A percentile compares a stretch with the other conserved stretches of the same genome.
Conservation (phyloP, 2,113 vertebrate genomes). For the Paradisaea rubra region DNA sequence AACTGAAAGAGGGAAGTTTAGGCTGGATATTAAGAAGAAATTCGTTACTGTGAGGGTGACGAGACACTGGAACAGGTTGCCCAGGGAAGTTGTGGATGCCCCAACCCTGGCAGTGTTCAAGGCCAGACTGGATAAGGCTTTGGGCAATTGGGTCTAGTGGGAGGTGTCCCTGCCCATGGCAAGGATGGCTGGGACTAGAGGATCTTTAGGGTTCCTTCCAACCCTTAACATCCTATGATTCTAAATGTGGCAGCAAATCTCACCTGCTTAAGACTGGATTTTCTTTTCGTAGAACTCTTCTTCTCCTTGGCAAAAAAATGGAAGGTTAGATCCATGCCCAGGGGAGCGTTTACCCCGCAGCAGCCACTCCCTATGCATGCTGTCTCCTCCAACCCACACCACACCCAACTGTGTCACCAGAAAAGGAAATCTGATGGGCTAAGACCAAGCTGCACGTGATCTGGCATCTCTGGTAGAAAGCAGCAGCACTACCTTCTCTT, state of each 20-base stretch:
- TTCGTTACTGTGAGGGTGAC: neutral
- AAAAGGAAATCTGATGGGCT: neutral
- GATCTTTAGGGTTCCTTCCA: neutral
- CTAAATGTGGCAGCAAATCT: neutral
- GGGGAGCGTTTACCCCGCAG: accelerated
- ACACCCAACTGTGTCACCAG: neutral
- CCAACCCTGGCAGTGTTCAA: neutral
- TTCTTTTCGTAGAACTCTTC: neutral
- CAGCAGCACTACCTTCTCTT: neutral
- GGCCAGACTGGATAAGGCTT: neutral
- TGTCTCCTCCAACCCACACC: neutral
- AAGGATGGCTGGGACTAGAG: neutral
- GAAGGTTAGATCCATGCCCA: accelerated
- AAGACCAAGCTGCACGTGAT: neutral
- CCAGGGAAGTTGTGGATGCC: neutral
- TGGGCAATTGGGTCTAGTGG: neutral
- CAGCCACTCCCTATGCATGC: accelerated
- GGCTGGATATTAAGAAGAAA: neutral
- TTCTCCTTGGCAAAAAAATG: neutral
- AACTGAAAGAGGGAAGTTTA: neutral
- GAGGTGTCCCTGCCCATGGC: neutral
- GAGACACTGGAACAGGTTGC: neutral
- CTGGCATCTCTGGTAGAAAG: neutral
- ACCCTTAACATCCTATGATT: neutral
- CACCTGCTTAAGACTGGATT: neutral